Evolutionary conservation across 2,113 vertebrate genomes (phyloP).

Genomic region (Pavo muticus): DNA sequence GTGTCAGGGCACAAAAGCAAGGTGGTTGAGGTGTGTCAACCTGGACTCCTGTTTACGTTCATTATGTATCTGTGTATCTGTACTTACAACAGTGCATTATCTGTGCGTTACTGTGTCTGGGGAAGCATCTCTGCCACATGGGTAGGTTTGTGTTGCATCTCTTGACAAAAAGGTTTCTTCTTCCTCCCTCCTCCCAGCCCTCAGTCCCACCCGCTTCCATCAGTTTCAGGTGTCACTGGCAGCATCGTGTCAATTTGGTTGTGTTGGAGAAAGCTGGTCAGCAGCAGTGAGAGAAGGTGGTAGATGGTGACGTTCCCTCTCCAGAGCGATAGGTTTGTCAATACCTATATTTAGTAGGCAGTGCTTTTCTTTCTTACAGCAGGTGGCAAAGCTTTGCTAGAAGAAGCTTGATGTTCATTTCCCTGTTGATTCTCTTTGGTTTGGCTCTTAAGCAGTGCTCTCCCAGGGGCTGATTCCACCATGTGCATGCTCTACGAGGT

Average conservation of each 20-base stretch:
- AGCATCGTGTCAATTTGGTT: background rate
- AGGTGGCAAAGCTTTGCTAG: background rate
- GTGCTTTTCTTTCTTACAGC: background rate
- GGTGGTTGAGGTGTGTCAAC: background rate
- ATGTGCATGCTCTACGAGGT: rapidly evolving
- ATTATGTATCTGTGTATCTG: background rate
- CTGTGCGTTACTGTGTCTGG: background rate
- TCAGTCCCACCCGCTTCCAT: background rate
- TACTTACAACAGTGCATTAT: background rate
- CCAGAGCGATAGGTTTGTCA: background rate
- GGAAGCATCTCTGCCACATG: background rate
- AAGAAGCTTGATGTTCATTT: background rate
- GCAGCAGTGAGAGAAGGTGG: background rate
- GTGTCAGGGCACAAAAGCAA: background rate
- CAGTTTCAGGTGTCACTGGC: background rate
- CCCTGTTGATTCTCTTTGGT: background rate
- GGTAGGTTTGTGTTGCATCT: background rate
- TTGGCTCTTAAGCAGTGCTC: background rate
- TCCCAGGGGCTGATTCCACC: background rate
- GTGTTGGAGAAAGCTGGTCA: background rate
- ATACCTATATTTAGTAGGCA: rapidly evolving
- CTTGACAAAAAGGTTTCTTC: background rate
- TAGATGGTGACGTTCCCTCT: background rate
- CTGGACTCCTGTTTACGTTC: background rate
- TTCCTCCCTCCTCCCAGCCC: background rate